A percentile compares a stretch with the other conserved stretches of the same genome.
Evolutionary conservation across 2,113 vertebrate species (phyloP).

Genomic region (Gadus macrocephalus): DNA sequence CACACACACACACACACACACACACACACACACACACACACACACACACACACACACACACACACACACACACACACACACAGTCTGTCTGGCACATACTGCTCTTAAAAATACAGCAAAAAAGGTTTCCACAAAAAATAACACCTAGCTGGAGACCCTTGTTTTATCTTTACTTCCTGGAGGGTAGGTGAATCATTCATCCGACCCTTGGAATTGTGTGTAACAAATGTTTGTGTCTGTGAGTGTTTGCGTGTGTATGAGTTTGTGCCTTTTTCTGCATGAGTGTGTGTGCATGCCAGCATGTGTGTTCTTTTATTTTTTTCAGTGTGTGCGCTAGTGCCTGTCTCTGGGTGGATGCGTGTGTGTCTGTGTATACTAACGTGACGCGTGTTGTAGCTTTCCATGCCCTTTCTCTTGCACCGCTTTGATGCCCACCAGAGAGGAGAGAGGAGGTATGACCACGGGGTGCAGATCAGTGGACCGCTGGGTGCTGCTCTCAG

Average conservation of each 20-base stretch:
- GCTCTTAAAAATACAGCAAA: too few species aligned
- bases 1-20: constrained; percentile 2
- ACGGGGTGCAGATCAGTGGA: constrained; percentile 59
- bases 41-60: constrained; percentile 4
- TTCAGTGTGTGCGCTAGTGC: too few species aligned
- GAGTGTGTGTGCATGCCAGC: too few species aligned
- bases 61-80: too few species aligned
- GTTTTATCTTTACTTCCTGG: constrained; percentile 33
- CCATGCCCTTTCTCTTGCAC: constrained; percentile 45
- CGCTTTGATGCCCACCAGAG: constrained; percentile 52
- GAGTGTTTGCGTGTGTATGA: too few species aligned
- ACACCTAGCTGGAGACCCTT: constrained; percentile 19
- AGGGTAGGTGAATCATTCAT: constrained; percentile 40
- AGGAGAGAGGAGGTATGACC: constrained; percentile 42
- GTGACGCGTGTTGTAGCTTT: constrained; percentile 14
- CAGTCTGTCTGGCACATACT: too few species aligned
- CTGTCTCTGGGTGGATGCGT: neutral
- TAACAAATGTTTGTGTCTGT: too few species aligned
- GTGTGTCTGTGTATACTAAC: constrained; percentile 18
- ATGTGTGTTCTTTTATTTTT: too few species aligned
- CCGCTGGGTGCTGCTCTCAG: constrained; percentile 51
- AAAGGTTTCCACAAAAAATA: neutral
- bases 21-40: constrained; percentile 9
- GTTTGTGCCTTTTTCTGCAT: too few species aligned
- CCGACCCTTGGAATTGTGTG: neutral